These are phyloP conservation scores for Sprattus sprattus DNA, from an alignment of 2,113 vertebrate genomes.

Conservation along the genomic window DNA sequence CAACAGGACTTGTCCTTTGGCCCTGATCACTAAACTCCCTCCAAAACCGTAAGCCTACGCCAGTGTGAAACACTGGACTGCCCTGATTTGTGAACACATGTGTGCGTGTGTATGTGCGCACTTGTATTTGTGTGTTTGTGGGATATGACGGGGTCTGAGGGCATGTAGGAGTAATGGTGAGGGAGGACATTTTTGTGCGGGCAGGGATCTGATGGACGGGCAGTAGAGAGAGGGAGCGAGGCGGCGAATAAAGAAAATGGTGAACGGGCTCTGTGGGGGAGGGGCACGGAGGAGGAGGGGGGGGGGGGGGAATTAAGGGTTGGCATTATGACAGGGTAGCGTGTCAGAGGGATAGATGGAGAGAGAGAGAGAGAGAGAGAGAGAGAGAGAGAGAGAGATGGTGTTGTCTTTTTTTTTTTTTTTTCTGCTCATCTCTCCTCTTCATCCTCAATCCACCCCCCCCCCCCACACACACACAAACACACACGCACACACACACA, in stretches of 20 bases:
- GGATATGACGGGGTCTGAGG: constrained; percentile 23
- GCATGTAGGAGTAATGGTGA: constrained; percentile 33
- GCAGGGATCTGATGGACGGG: constrained; percentile 63
- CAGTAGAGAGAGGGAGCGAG: constrained; percentile 33
- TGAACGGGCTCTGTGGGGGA: constrained; percentile 60
- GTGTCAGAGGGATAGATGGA: constrained; percentile 44
- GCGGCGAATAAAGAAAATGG: constrained; percentile 63
- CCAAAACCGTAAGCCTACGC: neutral
- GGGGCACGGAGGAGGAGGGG: constrained; percentile 60
- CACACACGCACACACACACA: constrained; percentile 24
- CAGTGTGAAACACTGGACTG: neutral
- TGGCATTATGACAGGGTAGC: constrained; percentile 68
- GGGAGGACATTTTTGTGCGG: constrained; percentile 63
- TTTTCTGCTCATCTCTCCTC: constrained; percentile 16
- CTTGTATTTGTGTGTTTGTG: constrained; percentile 3
- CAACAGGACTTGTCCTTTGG: neutral
- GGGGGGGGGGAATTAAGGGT: constrained; percentile 65
- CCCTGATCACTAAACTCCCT: neutral
- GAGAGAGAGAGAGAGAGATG: constrained; percentile 26
- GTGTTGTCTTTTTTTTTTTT: constrained; percentile 54
- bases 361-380: neutral
- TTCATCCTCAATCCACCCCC: constrained; percentile 21
- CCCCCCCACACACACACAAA: constrained; percentile 21
- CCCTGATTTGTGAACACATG: constrained; percentile 26
- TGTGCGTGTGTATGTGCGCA: neutral